Evolutionary conservation across 2,113 vertebrate genomes (phyloP).

Genomic region (Pterophyllum scalare): DNA sequence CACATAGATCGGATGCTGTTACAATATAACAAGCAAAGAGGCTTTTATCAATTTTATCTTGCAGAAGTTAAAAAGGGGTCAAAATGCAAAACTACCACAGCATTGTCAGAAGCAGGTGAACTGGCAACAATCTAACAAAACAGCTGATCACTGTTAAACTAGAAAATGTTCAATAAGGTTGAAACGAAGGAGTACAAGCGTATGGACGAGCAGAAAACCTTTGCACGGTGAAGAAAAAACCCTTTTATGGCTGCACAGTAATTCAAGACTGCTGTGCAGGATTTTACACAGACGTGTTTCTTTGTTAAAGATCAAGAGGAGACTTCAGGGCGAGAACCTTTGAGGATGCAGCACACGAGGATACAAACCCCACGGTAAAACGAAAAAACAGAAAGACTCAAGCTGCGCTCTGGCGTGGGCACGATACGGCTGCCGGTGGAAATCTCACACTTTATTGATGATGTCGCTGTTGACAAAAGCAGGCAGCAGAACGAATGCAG

Average conservation of each 20-base stretch:
- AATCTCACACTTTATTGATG: not conserved
- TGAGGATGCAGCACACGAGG: not conserved
- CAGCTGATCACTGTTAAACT: not conserved
- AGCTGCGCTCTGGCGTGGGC: not conserved
- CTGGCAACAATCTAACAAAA: not conserved
- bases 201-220: not conserved
- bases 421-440: not conserved
- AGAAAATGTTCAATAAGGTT: not conserved
- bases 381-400: not conserved
- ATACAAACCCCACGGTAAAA: not conserved
- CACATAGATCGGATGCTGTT: not conserved
- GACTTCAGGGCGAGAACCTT: not conserved
- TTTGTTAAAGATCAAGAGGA: not conserved
- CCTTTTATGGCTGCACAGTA: not conserved
- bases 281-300: slow-evolving; percentile 4
- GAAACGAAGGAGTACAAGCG: not conserved
- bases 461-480: not conserved
- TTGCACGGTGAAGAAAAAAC: not conserved
- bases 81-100: not conserved
- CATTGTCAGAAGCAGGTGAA: not conserved
- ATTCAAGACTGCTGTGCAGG: not conserved
- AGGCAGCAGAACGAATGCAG: not conserved
- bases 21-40: not conserved
- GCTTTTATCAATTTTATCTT: not conserved
- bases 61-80: not conserved